Evolutionary conservation across 2,113 vertebrate genomes (phyloP), one percentile per base, ranked within the genome.

Genomic region (Machaerirhynchus nigripectus): DNA sequence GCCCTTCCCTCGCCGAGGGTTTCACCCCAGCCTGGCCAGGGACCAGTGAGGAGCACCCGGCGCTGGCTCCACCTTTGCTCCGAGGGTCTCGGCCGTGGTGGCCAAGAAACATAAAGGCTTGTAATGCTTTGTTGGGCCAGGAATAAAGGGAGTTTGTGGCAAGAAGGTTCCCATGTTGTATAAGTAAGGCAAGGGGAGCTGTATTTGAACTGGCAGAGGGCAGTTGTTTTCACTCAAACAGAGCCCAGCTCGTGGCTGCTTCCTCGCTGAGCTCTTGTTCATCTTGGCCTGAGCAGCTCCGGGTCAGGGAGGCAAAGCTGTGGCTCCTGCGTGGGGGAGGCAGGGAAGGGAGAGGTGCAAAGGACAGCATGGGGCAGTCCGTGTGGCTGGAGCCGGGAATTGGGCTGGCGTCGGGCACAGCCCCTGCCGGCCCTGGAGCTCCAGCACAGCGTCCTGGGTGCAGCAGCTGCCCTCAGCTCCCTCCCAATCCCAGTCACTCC

Each of bases 191-290:
- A 68, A 94, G 71, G 89, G 71, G 75, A 92, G 95, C 81, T 94
- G 86, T 97, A 90, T 97, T 97, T 96, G 79, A n/a, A 88, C 96
- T 97, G 97, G 97, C 97, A 94, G 11, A 1, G 70, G 65, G 50
- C 42, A 10, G 73, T 87, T 97, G 96, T 97, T 97, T 97, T 97
- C 90, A 70, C 88, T 96, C 87, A 26, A 40, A 44, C 88, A 82
- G 96, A 97, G 87, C 93, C 96, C 46, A 59, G 89, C 87, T 94
- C 94, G 74, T 15, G 88, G 87, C 93, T 95, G 14, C 86, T 61
- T 89, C 91, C 84, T 92, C 12, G 1, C 71, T 84, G 95, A 96
- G 93, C 78, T 95, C 88, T 93, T 97, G 96, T 97, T 97, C 95
- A 4, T 93, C 93, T 96, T 97, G 96, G 97, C 93, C 88, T 8